Percentiles rank a stretch among this genome's conserved stretches.
Conservation (phyloP, 1,140 invertebrate genomes). For the Paracyclopina nana region DNA sequence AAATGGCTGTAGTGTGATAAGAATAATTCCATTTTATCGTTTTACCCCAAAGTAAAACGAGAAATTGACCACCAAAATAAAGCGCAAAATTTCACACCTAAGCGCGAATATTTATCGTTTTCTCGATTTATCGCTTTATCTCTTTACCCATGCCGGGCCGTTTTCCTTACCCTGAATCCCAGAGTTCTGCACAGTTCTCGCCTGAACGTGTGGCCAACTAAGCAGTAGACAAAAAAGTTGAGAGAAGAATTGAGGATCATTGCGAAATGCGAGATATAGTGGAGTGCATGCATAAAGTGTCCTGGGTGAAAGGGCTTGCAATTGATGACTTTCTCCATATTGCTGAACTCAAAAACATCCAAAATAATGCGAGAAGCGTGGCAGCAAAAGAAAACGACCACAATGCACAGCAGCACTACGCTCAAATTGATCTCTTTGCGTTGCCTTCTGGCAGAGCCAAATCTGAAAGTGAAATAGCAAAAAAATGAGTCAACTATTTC, state of each 20-base stretch:
- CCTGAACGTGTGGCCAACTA: slow-evolving; percentile 11
- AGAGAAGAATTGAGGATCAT: slow-evolving; percentile 11
- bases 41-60: too few species aligned
- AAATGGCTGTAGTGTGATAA: too few species aligned
- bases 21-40: too few species aligned
- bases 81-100: too few species aligned
- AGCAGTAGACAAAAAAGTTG: slow-evolving; percentile 14
- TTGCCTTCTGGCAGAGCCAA: slow-evolving; percentile 2
- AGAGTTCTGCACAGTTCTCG: neutral
- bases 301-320: neutral
- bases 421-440: slow-evolving; percentile 7
- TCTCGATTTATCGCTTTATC: too few species aligned
- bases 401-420: slow-evolving; percentile 11
- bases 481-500: too few species aligned
- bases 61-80: too few species aligned
- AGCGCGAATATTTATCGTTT: too few species aligned
- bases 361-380: slow-evolving; percentile 6
- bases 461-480: too few species aligned
- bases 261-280: slow-evolving; percentile 9
- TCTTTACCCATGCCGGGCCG: too few species aligned
- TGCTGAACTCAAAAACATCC: slow-evolving; percentile 7
- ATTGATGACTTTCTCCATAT: slow-evolving; percentile 14
- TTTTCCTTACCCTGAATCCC: neutral
- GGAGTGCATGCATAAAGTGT: slow-evolving; percentile 4
- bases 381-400: slow-evolving; percentile 9